These are phyloP conservation scores for Rhopalosiphum nymphaeae DNA, from an alignment of 2,888 invertebrate genomes.

Conservation along the genomic window DNA sequence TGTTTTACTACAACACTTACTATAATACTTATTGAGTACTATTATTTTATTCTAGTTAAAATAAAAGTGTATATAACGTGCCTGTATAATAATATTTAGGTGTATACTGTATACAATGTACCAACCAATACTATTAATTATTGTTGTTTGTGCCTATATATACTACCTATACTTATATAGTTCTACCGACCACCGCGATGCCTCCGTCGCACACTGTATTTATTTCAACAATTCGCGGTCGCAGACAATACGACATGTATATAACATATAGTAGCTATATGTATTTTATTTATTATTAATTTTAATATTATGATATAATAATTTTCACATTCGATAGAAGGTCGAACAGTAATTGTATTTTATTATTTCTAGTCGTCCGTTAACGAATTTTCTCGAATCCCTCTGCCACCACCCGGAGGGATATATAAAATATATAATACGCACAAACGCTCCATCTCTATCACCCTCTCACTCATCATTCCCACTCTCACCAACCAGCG, in stretches of 20 bases:
- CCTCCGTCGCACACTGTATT: background rate
- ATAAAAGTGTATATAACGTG: background rate
- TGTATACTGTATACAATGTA: background rate
- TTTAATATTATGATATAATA: background rate
- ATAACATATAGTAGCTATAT: background rate
- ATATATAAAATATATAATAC: slow-evolving; percentile 15
- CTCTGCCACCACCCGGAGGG: background rate
- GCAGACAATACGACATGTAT: background rate
- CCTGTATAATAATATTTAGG: background rate
- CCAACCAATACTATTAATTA: background rate
- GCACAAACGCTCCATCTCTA: background rate
- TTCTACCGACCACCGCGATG: background rate
- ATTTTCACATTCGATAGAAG: background rate
- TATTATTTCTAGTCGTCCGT: slow-evolving; percentile 26
- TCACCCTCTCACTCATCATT: background rate
- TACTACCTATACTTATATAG: too few species aligned
- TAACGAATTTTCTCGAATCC: slow-evolving; percentile 35
- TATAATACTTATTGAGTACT: too few species aligned
- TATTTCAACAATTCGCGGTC: background rate
- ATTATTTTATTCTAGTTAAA: background rate
- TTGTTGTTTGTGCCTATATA: too few species aligned
- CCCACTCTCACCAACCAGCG: background rate
- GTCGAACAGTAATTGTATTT: background rate
- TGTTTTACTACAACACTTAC: too few species aligned
- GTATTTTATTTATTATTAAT: background rate